phyloP scores from a whole-genome alignment of 1,140 invertebrate genomes.

The Cataglyphis hispanica region DNA sequence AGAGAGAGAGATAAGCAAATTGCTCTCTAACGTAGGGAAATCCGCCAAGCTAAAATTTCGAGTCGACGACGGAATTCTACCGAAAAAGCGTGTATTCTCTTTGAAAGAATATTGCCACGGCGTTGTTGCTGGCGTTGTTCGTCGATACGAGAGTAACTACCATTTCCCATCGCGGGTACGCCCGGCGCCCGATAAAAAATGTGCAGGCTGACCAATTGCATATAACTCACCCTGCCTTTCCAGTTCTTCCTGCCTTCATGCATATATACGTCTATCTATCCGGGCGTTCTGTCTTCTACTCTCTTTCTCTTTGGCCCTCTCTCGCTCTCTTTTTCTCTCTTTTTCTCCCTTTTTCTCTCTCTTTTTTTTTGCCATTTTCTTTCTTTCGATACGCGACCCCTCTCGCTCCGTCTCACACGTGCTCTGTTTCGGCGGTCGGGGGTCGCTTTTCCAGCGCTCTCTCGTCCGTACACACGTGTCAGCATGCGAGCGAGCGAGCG shows the following conservation, averaged over 20 bases:
- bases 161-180: slow-evolving; percentile 74
- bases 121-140: slow-evolving; percentile 64
- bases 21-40: background rate
- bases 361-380: slow-evolving; percentile 23
- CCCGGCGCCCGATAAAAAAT: slow-evolving; percentile 79
- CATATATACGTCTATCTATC: slow-evolving; percentile 75
- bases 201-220: slow-evolving; percentile 84
- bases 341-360: background rate
- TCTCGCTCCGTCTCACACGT: slow-evolving; percentile 56
- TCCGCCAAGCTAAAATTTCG: slow-evolving; percentile 47
- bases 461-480: slow-evolving; percentile 65
- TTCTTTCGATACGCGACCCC: slow-evolving; percentile 34
- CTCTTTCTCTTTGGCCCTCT: slow-evolving; percentile 22
- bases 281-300: slow-evolving; percentile 53
- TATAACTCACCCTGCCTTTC: slow-evolving; percentile 82
- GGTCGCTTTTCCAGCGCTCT: slow-evolving; percentile 79
- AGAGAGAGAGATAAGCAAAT: background rate
- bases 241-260: slow-evolving; percentile 75
- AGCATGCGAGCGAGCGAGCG: slow-evolving; percentile 63
- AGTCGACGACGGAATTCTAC: slow-evolving; percentile 53
- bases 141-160: slow-evolving; percentile 76
- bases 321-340: slow-evolving; percentile 2
- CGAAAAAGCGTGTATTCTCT: slow-evolving; percentile 46
- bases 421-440: slow-evolving; percentile 72
- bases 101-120: slow-evolving; percentile 58